phyloP scores from a whole-genome alignment of 1,140 invertebrate species.

The Drosophila malerkotliana region DNA sequence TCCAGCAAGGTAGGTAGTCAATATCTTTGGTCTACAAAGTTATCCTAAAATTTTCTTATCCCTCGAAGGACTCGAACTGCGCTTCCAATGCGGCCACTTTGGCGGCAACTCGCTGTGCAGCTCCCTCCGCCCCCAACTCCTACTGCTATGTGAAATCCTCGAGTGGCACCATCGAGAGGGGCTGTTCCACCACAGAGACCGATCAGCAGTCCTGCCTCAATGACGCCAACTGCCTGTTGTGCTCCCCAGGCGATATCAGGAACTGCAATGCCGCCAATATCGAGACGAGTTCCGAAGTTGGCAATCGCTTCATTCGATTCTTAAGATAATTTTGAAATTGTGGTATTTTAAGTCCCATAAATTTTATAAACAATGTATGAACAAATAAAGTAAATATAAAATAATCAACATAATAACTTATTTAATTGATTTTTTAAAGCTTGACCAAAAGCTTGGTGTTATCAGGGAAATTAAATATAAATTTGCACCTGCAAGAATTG shows the following conservation, averaged over 20 bases:
- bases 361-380: neutral
- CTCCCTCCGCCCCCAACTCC: slow-evolving; percentile 68
- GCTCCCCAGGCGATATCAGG: slow-evolving; percentile 63
- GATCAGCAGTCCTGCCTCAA: slow-evolving; percentile 67
- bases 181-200: slow-evolving; percentile 64
- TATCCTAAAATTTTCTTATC: neutral
- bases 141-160: slow-evolving; percentile 72
- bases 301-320: slow-evolving; percentile 61
- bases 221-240: slow-evolving; percentile 68
- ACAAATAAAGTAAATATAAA: neutral
- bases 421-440: neutral
- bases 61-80: slow-evolving; percentile 52
- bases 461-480: too few species aligned
- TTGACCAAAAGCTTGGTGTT: neutral
- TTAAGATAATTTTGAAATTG: slow-evolving; percentile 20
- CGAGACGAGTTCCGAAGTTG: slow-evolving; percentile 19
- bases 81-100: slow-evolving; percentile 42
- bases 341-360: neutral
- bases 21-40: neutral
- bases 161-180: slow-evolving; percentile 46
- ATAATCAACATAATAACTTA: neutral
- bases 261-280: slow-evolving; percentile 66
- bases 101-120: slow-evolving; percentile 44
- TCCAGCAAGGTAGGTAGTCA: slow-evolving; percentile 51
- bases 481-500: too few species aligned